phyloP scores from a whole-genome alignment of 2,888 invertebrate species.

The Eumerus sabulonum region DNA sequence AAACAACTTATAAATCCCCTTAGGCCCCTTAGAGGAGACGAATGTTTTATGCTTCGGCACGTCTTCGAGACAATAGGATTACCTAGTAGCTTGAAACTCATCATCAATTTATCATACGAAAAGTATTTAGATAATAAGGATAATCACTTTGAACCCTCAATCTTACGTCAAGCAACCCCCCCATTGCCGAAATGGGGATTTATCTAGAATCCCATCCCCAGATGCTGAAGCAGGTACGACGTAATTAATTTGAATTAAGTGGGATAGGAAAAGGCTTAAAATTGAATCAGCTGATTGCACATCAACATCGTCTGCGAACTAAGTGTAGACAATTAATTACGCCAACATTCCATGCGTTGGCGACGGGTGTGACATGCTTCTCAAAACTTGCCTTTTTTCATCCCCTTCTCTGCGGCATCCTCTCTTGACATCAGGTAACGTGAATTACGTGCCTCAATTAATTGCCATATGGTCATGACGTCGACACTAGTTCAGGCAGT shows the following conservation, averaged over 20 bases:
- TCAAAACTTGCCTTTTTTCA: not conserved
- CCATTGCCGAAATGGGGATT: not conserved
- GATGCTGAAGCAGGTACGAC: too few species aligned
- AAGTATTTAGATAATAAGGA: too few species aligned
- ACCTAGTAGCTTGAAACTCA: too few species aligned
- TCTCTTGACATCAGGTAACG: not conserved
- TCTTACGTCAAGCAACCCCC: too few species aligned
- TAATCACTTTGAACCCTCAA: too few species aligned
- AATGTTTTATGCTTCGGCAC: too few species aligned
- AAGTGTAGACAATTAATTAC: constrained; percentile 22
- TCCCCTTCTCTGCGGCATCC: not conserved
- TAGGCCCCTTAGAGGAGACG: too few species aligned
- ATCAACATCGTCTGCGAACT: constrained; percentile 3
- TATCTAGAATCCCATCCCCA: not conserved
- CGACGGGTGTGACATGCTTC: not conserved
- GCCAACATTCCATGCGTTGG: not conserved
- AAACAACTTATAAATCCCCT: too few species aligned
- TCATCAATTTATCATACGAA: too few species aligned
- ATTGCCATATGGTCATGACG: not conserved
- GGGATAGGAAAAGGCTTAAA: constrained; percentile 14
- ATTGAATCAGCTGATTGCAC: constrained; percentile 24
- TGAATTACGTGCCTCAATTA: constrained; percentile 21
- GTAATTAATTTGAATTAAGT: constrained; percentile 33
- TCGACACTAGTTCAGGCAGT: not conserved
- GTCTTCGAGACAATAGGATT: too few species aligned